Evolutionary conservation across 1,140 invertebrate genomes (phyloP), one percentile per base, ranked within the genome.

Genomic region (Babylonia areolata): DNA sequence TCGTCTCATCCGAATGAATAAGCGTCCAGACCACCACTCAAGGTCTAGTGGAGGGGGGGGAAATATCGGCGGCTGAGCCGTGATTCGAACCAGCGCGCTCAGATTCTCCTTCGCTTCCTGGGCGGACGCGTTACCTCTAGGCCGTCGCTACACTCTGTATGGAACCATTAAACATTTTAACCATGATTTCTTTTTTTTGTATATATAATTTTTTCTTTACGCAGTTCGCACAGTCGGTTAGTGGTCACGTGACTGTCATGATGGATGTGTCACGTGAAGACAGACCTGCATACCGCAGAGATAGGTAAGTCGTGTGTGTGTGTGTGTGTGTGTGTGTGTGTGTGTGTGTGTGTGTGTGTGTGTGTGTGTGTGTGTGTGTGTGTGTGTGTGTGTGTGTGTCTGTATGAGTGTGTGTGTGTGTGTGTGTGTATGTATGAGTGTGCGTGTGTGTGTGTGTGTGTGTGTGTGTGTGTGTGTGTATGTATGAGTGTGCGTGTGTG

Each of bases 271-370:
- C 89, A 17, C 84, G 84, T 58, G 31, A 78, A 1, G 79, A 86
- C 33, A 86, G 86, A 69, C 89, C 88, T 15, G 88, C 89, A 6
- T 90, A 90, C 75, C 69, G 84, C 35, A 81, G 69, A 75, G 46
- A 85, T 35, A 90, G 89, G 89, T 90, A 31, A 37, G 71, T 88
- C 23, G 58, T 64, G 58, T 64, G 58, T 64, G 58, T 64, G 58
- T 64, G 58, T 46, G 42, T 46, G 37, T 40, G 73, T 40, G 73
- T 77, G 37, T 39, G 75, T 39, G 75, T 40, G 75, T 77, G 75
- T 39, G 75, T 39, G 75, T 35, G 71, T 73, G 71, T 35, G 69
- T 73, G 69, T 73, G 58, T 64, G 58, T 64, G 58, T 28, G 58
- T 28, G 28, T 64, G 58, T 64, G 58, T 64, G 28, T 64, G 58